Conservation (phyloP, 2,888 invertebrate genomes). For the Phengaris alcon region DNA sequence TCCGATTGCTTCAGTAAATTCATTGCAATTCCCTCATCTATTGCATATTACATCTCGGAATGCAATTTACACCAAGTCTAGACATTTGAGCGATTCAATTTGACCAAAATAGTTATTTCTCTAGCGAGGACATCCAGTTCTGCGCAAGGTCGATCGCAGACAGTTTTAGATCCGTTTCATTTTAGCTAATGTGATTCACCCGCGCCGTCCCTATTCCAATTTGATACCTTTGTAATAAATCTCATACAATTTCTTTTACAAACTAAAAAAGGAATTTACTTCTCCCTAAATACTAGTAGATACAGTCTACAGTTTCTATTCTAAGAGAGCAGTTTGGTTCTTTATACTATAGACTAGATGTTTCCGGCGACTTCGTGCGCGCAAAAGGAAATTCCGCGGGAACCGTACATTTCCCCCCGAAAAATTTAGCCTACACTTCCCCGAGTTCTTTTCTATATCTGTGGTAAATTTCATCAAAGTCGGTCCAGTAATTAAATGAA, state of each 20-base stretch:
- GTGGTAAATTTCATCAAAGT: too few relatives aligned
- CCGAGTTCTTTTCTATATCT: too few relatives aligned
- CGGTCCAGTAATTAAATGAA: too few relatives aligned
- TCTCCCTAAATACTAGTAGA: not conserved
- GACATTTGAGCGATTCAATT: slow-evolving; percentile 18
- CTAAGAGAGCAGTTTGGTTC: too few relatives aligned
- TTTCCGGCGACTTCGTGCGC: too few relatives aligned
- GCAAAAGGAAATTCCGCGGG: too few relatives aligned
- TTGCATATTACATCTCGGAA: not conserved
- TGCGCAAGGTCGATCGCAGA: slow-evolving; percentile 34
- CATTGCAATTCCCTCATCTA: not conserved
- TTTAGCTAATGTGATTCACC: slow-evolving; percentile 33
- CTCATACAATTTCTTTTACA: not conserved
- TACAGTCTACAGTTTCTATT: too few relatives aligned
- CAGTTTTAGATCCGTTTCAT: slow-evolving; percentile 30
- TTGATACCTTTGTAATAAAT: slow-evolving; percentile 21
- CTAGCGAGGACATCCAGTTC: slow-evolving; percentile 31
- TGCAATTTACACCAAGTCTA: not conserved
- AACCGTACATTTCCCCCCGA: too few relatives aligned
- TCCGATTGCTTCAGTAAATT: not conserved
- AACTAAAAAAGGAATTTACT: not conserved
- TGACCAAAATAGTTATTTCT: slow-evolving; percentile 25
- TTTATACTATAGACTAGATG: too few relatives aligned
- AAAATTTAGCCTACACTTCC: too few relatives aligned
- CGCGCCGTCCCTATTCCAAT: slow-evolving; percentile 32